Evolutionary conservation across 2,797 vertebrate species (phyloP).

Genomic region (Gymnothorax reevesii): DNA sequence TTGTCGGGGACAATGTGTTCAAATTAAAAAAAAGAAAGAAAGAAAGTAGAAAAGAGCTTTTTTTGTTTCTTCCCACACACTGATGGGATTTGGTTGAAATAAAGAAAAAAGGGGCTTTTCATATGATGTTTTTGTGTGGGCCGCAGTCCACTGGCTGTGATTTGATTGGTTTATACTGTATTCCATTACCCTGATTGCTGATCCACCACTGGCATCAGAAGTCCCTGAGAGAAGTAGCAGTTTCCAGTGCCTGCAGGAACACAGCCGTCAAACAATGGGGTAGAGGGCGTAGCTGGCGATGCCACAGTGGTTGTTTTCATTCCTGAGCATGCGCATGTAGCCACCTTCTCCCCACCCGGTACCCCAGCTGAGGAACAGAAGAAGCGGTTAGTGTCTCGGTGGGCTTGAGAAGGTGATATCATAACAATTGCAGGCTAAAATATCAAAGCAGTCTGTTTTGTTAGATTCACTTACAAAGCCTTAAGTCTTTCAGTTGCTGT

Average conservation of each 20-base stretch:
- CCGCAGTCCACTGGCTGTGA: background rate
- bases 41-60: background rate
- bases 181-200: background rate
- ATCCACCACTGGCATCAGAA: conserved; percentile 20
- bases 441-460: background rate
- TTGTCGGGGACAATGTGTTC: background rate
- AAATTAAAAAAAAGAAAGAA: background rate
- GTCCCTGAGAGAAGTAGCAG: conserved; percentile 26
- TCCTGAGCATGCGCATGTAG: conserved; percentile 71
- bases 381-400: background rate
- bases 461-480: background rate
- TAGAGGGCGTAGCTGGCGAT: conserved; percentile 76
- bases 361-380: conserved; percentile 67
- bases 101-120: background rate
- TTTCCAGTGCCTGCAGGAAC: too few species aligned
- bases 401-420: background rate
- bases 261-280: conserved; percentile 65
- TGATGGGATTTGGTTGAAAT: background rate
- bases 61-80: background rate
- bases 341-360: conserved; percentile 75
- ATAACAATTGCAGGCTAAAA: too few species aligned
- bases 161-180: conserved; percentile 8
- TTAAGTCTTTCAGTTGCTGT: too few species aligned
- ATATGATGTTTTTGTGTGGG: conserved; percentile 3
- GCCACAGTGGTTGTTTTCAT: conserved; percentile 72